Evolutionary conservation across 1,140 invertebrate genomes (phyloP).

Genomic region (Melitaea cinxia): DNA sequence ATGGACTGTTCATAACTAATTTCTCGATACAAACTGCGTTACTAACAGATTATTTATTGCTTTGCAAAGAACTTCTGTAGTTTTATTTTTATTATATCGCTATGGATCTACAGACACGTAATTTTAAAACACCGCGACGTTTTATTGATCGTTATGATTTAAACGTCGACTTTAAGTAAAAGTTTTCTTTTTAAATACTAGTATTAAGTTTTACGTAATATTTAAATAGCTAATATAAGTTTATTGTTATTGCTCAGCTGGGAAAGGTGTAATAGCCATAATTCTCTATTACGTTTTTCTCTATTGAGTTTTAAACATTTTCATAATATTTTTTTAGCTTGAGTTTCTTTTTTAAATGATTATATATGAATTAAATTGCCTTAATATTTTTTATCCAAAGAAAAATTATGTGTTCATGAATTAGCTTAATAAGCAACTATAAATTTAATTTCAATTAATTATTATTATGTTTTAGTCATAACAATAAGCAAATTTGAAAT

Average conservation of each 20-base stretch:
- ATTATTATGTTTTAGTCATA: no score
- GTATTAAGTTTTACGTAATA: not conserved
- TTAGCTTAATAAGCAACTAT: no score
- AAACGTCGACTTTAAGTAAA: not conserved
- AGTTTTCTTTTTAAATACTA: not conserved
- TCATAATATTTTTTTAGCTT: no score
- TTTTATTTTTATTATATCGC: conserved; percentile 12
- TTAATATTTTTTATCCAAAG: no score
- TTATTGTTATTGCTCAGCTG: not conserved
- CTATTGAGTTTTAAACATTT: no score
- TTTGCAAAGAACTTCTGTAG: not conserved
- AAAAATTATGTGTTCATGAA: no score
- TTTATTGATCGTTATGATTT: not conserved
- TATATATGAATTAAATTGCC: no score
- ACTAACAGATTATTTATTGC: conserved; percentile 3
- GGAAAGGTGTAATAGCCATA: not conserved
- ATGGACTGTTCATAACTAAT: conserved; percentile 32
- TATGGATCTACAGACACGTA: not conserved
- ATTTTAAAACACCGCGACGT: not conserved
- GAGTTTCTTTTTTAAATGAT: no score
- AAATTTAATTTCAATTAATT: no score
- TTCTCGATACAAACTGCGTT: conserved; percentile 17
- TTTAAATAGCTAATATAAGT: not conserved
- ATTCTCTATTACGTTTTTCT: no score
- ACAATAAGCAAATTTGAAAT: no score